A percentile compares a stretch with the other conserved stretches of the same genome.
phyloP scores from a whole-genome alignment of 2,888 invertebrate species.

The Microctonus hyperodae region DNA sequence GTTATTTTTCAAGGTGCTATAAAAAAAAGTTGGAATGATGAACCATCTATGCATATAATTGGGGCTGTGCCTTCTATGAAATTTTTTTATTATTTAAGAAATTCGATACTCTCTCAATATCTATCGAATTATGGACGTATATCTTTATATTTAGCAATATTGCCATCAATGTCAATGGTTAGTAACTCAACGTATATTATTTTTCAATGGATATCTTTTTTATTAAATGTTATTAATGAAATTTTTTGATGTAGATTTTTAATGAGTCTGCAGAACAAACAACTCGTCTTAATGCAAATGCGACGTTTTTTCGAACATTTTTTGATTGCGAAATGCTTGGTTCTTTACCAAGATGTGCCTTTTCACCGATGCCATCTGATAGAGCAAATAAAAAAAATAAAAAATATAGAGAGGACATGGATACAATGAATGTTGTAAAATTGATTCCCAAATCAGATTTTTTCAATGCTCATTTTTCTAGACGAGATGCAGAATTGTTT shows the following conservation, averaged over 20 bases:
- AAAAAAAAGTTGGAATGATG: conserved; percentile 62
- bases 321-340: conserved; percentile 71
- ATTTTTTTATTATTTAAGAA: conserved; percentile 72
- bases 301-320: conserved; percentile 66
- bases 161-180: conserved; percentile 71
- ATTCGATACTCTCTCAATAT: conserved; percentile 69
- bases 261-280: background rate
- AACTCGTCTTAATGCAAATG: conserved; percentile 17
- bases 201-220: background rate
- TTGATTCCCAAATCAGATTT: conserved; percentile 71
- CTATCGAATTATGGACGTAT: conserved; percentile 69
- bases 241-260: conserved; percentile 30
- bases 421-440: conserved; percentile 71
- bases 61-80: conserved; percentile 67
- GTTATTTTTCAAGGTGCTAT: conserved; percentile 67
- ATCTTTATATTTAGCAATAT: conserved; percentile 70
- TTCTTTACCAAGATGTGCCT: conserved; percentile 65
- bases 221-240: conserved; percentile 6
- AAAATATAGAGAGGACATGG: conserved; percentile 59
- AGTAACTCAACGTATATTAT: conserved; percentile 42
- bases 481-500: conserved; percentile 69
- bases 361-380: conserved; percentile 68
- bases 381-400: conserved; percentile 50
- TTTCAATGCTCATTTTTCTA: conserved; percentile 42
- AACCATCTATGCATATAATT: conserved; percentile 68